Conservation (phyloP, 2,113 vertebrate genomes). For the Platysternon megacephalum region DNA sequence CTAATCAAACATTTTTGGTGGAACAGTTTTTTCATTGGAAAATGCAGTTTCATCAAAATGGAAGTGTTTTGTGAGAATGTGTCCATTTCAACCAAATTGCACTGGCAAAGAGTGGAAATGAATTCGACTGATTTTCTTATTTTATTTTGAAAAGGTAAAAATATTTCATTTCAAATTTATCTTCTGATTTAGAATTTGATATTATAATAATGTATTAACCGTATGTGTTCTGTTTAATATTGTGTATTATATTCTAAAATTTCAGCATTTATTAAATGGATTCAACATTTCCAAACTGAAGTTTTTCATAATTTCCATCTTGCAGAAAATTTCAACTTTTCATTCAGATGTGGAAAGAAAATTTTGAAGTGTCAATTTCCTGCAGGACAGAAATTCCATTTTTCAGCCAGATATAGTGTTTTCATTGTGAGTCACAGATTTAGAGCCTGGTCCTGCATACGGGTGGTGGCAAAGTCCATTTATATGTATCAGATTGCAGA, state of each 20-base stretch:
- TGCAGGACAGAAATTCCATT: neutral
- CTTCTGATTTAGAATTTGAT: neutral
- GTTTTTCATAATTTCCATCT: neutral
- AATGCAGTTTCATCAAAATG: neutral
- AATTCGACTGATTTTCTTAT: neutral
- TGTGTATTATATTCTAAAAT: neutral
- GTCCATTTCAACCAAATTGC: neutral
- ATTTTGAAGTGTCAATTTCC: neutral
- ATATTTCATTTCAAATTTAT: neutral
- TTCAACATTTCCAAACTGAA: neutral
- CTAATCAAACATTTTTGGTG: neutral
- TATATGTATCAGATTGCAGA: neutral
- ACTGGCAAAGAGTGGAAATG: constrained; percentile 8
- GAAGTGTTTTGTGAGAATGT: neutral
- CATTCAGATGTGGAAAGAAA: neutral
- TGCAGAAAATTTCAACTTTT: neutral
- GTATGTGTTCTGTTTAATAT: neutral
- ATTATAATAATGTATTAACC: no score
- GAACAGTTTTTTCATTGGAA: neutral
- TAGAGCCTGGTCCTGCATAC: neutral
- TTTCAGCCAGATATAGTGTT: neutral
- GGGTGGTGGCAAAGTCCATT: neutral
- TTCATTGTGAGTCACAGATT: neutral
- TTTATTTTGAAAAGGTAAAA: constrained; percentile 20
- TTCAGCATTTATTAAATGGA: neutral